Evolutionary conservation across 2,113 vertebrate genomes (phyloP).

Genomic region (Cinclus mexicanus): DNA sequence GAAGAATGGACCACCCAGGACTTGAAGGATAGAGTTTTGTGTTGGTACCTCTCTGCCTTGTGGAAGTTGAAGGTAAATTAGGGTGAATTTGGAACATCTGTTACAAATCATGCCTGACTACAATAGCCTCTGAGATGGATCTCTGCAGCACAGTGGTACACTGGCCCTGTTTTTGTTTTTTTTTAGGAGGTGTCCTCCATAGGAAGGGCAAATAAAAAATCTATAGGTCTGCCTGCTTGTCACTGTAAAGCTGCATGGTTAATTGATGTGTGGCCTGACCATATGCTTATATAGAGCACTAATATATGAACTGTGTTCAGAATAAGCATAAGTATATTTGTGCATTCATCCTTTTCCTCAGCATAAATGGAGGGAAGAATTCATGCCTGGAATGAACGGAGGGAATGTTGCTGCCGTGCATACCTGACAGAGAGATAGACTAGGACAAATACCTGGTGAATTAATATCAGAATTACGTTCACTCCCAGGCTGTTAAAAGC

Average conservation of each 20-base stretch:
- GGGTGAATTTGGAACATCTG: neutral
- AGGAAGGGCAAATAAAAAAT: neutral
- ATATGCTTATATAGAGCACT: neutral
- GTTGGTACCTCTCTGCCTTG: neutral
- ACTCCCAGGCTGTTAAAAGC: neutral
- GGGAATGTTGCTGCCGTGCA: neutral
- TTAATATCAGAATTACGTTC: neutral
- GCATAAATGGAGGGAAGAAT: neutral
- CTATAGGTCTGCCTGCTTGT: neutral
- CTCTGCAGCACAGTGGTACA: neutral
- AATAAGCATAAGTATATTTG: neutral
- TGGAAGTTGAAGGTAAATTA: neutral
- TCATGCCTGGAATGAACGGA: neutral
- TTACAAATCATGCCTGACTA: neutral
- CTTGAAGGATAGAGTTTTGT: neutral
- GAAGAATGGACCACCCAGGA: neutral
- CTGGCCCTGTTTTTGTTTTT: neutral
- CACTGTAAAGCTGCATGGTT: rapidly evolving
- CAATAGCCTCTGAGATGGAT: neutral
- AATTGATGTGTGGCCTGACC: neutral
- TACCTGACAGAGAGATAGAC: neutral
- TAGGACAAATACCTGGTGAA: neutral
- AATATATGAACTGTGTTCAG: neutral
- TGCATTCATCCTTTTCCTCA: neutral
- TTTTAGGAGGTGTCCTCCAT: neutral